A percentile compares a stretch with the other conserved stretches of the same genome.
Conservation (phyloP, 2,888 invertebrate genomes). For the Hypolimnas misippus region DNA sequence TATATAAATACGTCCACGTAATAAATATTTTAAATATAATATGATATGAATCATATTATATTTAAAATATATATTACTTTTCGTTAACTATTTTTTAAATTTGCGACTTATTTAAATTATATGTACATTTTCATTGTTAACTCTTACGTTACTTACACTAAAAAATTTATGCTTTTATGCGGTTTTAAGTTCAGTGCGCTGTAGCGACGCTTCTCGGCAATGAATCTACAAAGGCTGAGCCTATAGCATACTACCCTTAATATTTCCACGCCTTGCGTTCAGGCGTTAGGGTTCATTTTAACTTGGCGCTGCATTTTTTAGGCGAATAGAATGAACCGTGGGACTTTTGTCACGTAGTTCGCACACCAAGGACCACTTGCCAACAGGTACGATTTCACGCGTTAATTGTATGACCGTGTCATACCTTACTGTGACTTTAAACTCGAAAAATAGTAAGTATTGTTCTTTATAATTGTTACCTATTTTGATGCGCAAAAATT, state of each 20-base stretch:
- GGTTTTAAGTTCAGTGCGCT: slow-evolving; percentile 1
- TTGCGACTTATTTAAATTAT: too few relatives aligned
- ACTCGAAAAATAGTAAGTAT: neutral
- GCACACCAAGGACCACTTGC: slow-evolving; percentile 51
- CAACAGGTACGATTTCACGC: slow-evolving; percentile 54
- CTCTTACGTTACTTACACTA: neutral
- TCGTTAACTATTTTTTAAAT: too few relatives aligned
- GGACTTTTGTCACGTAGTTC: slow-evolving; percentile 42
- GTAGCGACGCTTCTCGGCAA: slow-evolving; percentile 8
- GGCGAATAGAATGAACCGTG: slow-evolving; percentile 24
- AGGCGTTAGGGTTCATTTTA: slow-evolving; percentile 22
- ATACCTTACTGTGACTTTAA: slow-evolving; percentile 41
- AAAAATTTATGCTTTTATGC: neutral
- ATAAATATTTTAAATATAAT: too few relatives aligned
- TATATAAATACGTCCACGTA: too few relatives aligned
- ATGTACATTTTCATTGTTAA: too few relatives aligned
- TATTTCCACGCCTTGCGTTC: neutral
- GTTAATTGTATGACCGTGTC: slow-evolving; percentile 54
- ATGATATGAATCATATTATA: too few relatives aligned
- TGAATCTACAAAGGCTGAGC: slow-evolving; percentile 4
- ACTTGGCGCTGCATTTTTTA: slow-evolving; percentile 28
- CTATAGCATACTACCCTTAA: neutral
- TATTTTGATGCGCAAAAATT: too few relatives aligned
- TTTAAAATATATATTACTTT: too few relatives aligned
- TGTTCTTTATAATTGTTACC: neutral